Base-by-base conservation (phyloP, 2,797 vertebrate genomes). In the Argyrosomus regius region DNA sequence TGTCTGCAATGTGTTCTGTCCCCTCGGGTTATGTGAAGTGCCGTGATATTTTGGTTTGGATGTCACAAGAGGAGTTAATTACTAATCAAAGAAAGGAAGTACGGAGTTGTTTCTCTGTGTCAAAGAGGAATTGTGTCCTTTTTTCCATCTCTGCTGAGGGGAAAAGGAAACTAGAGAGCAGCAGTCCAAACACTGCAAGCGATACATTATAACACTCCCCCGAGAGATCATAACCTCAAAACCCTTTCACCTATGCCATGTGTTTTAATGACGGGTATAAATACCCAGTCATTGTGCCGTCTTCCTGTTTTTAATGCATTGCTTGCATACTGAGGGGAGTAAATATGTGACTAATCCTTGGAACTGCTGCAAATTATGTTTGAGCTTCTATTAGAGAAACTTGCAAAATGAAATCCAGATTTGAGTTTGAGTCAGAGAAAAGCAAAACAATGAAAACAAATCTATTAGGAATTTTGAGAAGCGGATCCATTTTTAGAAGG, bases 391-490 rank as follows among this genome's bases (percentile, higher is more conserved):
- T 16, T 56, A 53, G 57, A 56, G n/a, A 70, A 83, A 65, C 46
- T 71, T 64, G 43, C 50, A 5, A 75, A 92, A 93, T 90, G 1
- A 85, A 91, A 88, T 83, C 86, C 88, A 92, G 88, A 88, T 79
- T 88, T 72, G 9, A 66, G 70, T 57, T 31, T 17, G 2, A 49
- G n/a, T 48, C 49, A 56, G 39, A 26, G 74, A 77, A 65, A 80
- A 80, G 22, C 59, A 77, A 22, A 64, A 64, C 43, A 68, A 46
- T 6, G 67, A 22, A 31, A 75, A 12, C 18, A 31, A 43, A 9
- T 69, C 16, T 68, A 58, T 75, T 72, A 72, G 56, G 75, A 28
- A 24, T 66, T 46, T 48, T 24, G 39, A 83, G 1, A 17, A 41
- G 43, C 54, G 52, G 13, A 71, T 77, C 70, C 41, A 50, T 58